Conservation (phyloP, 2,113 vertebrate genomes). For the Oreochromis tanganicae region DNA sequence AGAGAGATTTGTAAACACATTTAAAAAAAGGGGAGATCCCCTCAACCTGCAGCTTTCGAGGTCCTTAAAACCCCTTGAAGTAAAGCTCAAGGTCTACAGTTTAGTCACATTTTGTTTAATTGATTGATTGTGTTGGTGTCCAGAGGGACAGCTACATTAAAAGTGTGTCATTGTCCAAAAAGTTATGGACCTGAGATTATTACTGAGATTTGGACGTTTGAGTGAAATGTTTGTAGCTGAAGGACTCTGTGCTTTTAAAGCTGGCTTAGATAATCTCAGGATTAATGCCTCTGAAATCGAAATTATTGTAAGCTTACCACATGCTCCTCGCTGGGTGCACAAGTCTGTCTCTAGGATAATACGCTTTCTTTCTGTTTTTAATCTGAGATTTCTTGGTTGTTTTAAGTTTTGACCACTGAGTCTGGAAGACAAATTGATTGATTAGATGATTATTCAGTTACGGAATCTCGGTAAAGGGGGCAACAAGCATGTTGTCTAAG, state of each 20-base stretch:
- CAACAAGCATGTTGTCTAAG: neutral
- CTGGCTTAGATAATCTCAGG: neutral
- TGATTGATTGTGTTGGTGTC: neutral
- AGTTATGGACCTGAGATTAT: neutral
- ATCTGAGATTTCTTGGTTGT: neutral
- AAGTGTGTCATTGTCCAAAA: neutral
- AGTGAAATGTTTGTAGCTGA: neutral
- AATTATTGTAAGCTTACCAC: neutral
- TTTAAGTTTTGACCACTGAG: neutral
- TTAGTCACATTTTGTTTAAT: neutral
- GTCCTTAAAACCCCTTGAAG: neutral
- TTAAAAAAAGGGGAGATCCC: rapidly evolving
- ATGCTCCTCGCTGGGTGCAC: neutral
- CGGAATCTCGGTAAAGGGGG: neutral
- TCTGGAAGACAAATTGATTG: neutral
- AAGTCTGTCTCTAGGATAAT: neutral
- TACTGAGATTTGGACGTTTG: neutral
- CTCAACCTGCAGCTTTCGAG: neutral
- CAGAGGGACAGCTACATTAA: neutral
- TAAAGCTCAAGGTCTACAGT: neutral
- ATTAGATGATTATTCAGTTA: neutral
- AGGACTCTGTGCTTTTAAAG: neutral
- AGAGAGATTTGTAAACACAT: neutral
- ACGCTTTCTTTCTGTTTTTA: rapidly evolving
- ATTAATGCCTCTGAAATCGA: neutral